phyloP scores from a whole-genome alignment of 1,140 invertebrate genomes.

The Pantala flavescens region DNA sequence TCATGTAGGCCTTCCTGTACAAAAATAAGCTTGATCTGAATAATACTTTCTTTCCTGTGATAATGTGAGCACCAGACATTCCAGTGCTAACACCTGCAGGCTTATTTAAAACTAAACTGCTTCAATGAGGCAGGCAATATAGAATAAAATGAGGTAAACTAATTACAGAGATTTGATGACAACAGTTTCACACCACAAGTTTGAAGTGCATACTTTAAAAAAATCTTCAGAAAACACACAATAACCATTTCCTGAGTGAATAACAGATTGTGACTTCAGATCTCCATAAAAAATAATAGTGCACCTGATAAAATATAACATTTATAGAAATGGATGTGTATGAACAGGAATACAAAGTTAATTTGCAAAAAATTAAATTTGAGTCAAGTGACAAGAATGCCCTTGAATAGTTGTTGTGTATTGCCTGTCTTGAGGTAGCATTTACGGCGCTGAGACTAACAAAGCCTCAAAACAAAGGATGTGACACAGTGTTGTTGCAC shows the following conservation, averaged over 20 bases:
- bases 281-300: conserved; percentile 10
- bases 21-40: conserved; percentile 10
- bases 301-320: conserved; percentile 7
- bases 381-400: conserved; percentile 4
- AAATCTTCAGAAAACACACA: conserved; percentile 10
- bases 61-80: background rate
- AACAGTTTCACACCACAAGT: conserved; percentile 9
- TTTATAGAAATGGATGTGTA: conserved; percentile 7
- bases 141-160: conserved; percentile 10
- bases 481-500: conserved; percentile 4
- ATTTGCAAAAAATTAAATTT: conserved; percentile 6
- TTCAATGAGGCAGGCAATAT: conserved; percentile 9
- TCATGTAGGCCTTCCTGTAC: background rate
- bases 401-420: conserved; percentile 9
- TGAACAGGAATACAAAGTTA: conserved; percentile 7
- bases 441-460: conserved; percentile 1
- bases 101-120: conserved; percentile 7
- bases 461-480: conserved; percentile 9
- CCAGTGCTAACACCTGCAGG: conserved; percentile 2
- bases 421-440: conserved; percentile 7
- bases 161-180: conserved; percentile 10
- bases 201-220: conserved; percentile 10
- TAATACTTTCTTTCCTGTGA: conserved; percentile 7
- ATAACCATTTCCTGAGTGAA: conserved; percentile 6
- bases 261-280: conserved; percentile 9